Percentiles rank a stretch among this genome's conserved stretches.
Evolutionary conservation across 2,113 vertebrate genomes (phyloP).

Genomic region (Corythornis cristatus): DNA sequence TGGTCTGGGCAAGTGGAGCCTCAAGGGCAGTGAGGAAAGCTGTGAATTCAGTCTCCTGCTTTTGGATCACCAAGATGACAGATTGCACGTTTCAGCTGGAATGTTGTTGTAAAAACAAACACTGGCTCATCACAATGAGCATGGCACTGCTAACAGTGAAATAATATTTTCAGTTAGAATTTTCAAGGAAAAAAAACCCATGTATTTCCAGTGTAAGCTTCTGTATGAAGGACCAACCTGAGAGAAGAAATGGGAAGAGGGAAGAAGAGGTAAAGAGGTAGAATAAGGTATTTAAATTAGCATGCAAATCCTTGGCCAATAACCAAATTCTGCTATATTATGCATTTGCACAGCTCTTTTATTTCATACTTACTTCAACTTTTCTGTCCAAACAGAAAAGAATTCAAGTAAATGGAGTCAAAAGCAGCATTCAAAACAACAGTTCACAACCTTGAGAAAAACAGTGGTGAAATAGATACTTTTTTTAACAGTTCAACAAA

Average conservation of each 20-base stretch:
- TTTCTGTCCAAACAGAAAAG: background rate
- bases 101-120: slow-evolving; percentile 60
- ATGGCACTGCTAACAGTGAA: background rate
- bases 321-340: background rate
- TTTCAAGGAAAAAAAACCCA: background rate
- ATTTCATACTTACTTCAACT: background rate
- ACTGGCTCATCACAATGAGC: slow-evolving; percentile 16
- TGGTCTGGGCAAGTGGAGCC: slow-evolving; percentile 49
- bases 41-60: slow-evolving; percentile 27
- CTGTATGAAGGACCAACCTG: background rate
- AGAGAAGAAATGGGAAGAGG: background rate
- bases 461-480: background rate
- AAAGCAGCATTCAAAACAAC: background rate
- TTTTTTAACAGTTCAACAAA: background rate
- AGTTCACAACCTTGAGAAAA: background rate
- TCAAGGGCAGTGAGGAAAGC: slow-evolving; percentile 53
- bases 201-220: background rate
- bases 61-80: slow-evolving; percentile 29
- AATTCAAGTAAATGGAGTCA: background rate
- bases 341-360: background rate
- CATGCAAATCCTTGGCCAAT: background rate
- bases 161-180: background rate
- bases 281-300: background rate
- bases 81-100: background rate
- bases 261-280: background rate